Conservation (phyloP, 2,888 invertebrate species). For the Drosophila basisetae region DNA sequence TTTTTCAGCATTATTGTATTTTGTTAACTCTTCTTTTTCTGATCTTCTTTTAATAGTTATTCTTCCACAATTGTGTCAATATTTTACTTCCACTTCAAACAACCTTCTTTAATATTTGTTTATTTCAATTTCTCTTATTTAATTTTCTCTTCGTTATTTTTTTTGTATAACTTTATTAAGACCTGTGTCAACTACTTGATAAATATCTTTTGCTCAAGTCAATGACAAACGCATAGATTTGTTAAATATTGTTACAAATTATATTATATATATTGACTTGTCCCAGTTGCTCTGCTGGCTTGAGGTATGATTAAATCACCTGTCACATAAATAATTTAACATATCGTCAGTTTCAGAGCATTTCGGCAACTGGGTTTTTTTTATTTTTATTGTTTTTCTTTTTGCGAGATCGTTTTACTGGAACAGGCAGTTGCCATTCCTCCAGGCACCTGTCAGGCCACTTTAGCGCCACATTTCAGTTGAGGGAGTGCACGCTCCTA, state of each 20-base stretch:
- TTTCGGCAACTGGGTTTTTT: background rate
- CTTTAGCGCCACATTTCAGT: constrained; percentile 17
- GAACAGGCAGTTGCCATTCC: constrained; percentile 7
- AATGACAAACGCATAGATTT: background rate
- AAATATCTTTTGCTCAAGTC: background rate
- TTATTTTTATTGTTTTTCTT: background rate
- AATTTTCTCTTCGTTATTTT: background rate
- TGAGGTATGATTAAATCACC: constrained; percentile 29
- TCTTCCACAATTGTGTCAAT: background rate
- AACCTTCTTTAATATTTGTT: background rate
- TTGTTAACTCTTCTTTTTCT: background rate
- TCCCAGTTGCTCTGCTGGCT: background rate
- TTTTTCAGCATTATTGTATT: background rate
- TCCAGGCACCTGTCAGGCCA: constrained; percentile 40
- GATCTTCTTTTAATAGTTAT: background rate
- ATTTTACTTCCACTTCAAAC: background rate
- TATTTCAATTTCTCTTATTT: background rate
- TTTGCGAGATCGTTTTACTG: background rate
- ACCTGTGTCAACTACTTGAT: background rate
- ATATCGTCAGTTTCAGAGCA: constrained; percentile 2
- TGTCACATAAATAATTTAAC: constrained; percentile 24
- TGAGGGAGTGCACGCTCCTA: background rate
- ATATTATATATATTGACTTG: background rate
- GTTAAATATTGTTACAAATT: background rate
- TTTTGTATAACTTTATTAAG: background rate